These are phyloP conservation scores for Bilobella aurantiaca DNA, from an alignment of 1,140 invertebrate species.

Conservation along the genomic window DNA sequence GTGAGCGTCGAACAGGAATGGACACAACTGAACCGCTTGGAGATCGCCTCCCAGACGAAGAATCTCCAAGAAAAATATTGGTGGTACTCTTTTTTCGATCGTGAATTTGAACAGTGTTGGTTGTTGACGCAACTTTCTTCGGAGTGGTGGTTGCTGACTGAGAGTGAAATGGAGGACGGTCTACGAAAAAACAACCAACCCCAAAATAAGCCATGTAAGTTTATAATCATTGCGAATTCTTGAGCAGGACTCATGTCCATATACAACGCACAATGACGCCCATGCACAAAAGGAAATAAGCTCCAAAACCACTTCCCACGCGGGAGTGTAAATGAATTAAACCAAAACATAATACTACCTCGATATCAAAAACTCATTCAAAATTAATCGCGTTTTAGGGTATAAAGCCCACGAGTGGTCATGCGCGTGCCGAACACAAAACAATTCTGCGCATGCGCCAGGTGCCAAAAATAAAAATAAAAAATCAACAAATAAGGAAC, in stretches of 20 bases:
- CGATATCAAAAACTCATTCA: background rate
- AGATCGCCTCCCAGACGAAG: conserved; percentile 19
- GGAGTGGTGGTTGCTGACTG: conserved; percentile 34
- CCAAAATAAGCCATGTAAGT: too few relatives aligned
- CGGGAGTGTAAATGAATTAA: too few relatives aligned
- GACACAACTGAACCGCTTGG: conserved; percentile 31
- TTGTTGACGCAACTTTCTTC: conserved; percentile 7
- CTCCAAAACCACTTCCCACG: too few relatives aligned
- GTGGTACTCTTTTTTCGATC: conserved; percentile 21
- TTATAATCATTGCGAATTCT: too few relatives aligned
- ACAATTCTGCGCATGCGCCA: background rate
- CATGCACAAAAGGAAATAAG: too few relatives aligned
- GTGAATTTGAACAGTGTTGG: conserved; percentile 25
- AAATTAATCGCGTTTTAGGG: too few relatives aligned
- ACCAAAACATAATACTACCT: conserved; percentile 1
- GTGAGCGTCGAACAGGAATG: conserved; percentile 29
- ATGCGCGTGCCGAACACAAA: background rate
- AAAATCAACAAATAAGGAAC: background rate
- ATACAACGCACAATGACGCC: too few relatives aligned
- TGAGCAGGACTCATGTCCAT: too few relatives aligned
- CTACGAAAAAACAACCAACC: too few relatives aligned
- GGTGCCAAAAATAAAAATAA: background rate
- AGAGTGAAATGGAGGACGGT: conserved; percentile 26
- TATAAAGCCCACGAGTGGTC: too few relatives aligned
- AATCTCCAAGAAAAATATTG: conserved; percentile 29